Percentiles rank a stretch among this genome's conserved stretches.
Evolutionary conservation across 2,888 invertebrate genomes (phyloP).

Genomic region (Rhamphomyia laevipes): DNA sequence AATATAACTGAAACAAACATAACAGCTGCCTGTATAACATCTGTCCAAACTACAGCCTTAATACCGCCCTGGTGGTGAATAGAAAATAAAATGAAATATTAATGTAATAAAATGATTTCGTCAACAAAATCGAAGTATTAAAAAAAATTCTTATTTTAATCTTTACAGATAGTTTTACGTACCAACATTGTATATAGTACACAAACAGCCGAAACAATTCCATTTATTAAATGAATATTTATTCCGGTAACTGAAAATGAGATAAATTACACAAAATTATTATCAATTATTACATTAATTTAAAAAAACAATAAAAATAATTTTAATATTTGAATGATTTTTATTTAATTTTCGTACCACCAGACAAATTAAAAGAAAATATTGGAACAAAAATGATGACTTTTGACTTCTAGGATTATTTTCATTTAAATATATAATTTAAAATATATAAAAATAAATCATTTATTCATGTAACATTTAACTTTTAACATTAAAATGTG

Average conservation of each 20-base stretch:
- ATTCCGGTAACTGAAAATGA: slow-evolving; percentile 38
- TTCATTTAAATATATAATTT: background rate
- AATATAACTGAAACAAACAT: slow-evolving; percentile 24
- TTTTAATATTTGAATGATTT: no score
- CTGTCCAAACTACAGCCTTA: slow-evolving; percentile 35
- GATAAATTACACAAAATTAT: background rate
- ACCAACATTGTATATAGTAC: slow-evolving; percentile 43
- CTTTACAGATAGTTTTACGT: slow-evolving; percentile 9
- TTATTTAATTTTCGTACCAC: no score
- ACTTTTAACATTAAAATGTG: background rate
- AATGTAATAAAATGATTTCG: background rate
- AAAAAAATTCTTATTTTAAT: background rate
- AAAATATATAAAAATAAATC: background rate
- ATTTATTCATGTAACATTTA: background rate
- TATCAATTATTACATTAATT: no score
- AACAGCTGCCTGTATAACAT: slow-evolving; percentile 27
- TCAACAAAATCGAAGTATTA: no score
- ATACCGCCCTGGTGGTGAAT: slow-evolving; percentile 26
- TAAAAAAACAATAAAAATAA: no score
- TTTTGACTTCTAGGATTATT: no score
- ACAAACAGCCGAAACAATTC: slow-evolving; percentile 39
- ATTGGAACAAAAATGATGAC: no score
- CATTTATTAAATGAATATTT: slow-evolving; percentile 39
- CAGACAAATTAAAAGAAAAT: no score
- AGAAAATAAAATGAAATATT: background rate